Percentiles rank a stretch among this genome's conserved stretches.
These are phyloP conservation scores for Dryobotodes eremita DNA, from an alignment of 2,888 invertebrate genomes.

Conservation along the genomic window DNA sequence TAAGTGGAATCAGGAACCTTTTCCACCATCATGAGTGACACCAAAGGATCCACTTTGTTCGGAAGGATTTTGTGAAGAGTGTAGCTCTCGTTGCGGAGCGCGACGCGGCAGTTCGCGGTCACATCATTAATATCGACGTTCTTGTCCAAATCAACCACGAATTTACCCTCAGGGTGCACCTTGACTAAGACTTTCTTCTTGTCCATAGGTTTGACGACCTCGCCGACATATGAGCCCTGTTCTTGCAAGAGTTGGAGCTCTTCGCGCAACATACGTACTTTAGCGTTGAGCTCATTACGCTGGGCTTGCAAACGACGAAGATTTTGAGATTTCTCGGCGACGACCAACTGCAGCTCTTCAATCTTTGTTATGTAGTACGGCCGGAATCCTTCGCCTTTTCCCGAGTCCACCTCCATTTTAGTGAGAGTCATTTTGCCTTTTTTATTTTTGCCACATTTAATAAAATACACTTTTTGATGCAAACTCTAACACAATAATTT, in stretches of 20 bases:
- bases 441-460: conserved; percentile 68
- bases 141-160: conserved; percentile 99
- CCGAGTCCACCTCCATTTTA: conserved; percentile 94
- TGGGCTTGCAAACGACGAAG: conserved; percentile 99
- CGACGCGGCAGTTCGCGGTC: conserved; percentile 99
- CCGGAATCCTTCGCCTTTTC: conserved; percentile 96
- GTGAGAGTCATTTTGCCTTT: conserved; percentile 82
- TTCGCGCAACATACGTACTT: conserved; percentile 99
- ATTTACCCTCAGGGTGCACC: conserved; percentile 99
- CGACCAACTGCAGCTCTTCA: conserved; percentile 98
- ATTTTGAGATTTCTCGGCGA: conserved; percentile 99
- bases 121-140: conserved; percentile 99
- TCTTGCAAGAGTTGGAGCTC: conserved; percentile 99
- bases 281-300: conserved; percentile 99
- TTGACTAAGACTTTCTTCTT: conserved; percentile 99
- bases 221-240: conserved; percentile 99
- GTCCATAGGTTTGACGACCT: conserved; percentile 99
- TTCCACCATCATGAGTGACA: conserved; percentile 99
- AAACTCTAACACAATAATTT: conserved; percentile 49
- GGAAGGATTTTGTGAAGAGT: conserved; percentile 99
- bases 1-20: conserved; percentile 99
- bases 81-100: conserved; percentile 99
- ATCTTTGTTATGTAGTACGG: conserved; percentile 99
- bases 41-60: conserved; percentile 99
- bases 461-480: conserved; percentile 37